Conservation (phyloP, 2,797 vertebrate species). For the Catostomus latipinnis region DNA sequence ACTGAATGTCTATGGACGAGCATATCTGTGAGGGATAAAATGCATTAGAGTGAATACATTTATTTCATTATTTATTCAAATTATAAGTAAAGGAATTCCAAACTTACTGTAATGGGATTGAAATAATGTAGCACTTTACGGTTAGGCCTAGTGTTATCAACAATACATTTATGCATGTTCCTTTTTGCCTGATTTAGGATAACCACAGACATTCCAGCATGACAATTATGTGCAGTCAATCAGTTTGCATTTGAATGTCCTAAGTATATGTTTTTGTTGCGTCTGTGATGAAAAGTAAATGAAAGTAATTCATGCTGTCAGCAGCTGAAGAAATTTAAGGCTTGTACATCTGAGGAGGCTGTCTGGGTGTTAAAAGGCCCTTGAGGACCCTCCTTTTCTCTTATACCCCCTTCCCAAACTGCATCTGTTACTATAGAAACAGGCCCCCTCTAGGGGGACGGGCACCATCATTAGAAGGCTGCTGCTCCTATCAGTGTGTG, state of each 20-base stretch:
- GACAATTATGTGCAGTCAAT: conserved; percentile 12
- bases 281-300: conserved; percentile 40
- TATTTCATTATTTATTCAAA: neutral
- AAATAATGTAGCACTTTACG: neutral
- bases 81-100: too few relatives aligned
- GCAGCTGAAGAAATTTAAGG: conserved; percentile 35
- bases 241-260: neutral
- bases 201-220: conserved; percentile 2
- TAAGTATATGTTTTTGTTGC: conserved; percentile 15
- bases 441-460: conserved; percentile 56
- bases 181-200: neutral
- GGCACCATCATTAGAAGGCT: conserved; percentile 42
- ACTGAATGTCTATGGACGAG: too few relatives aligned
- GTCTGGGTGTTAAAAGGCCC: conserved; percentile 47
- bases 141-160: too few relatives aligned
- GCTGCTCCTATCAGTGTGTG: conserved; percentile 21
- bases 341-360: conserved; percentile 33
- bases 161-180: neutral
- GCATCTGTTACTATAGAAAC: conserved; percentile 77
- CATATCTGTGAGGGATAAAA: too few relatives aligned
- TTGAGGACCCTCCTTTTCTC: conserved; percentile 18
- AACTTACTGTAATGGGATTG: neutral
- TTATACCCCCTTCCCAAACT: conserved; percentile 66
- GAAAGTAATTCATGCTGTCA: conserved; percentile 6
- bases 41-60: neutral